Evolutionary conservation across 1,140 invertebrate species (phyloP), one percentile per base, ranked within the genome.

Genomic region (Ditylenchus dipsaci): DNA sequence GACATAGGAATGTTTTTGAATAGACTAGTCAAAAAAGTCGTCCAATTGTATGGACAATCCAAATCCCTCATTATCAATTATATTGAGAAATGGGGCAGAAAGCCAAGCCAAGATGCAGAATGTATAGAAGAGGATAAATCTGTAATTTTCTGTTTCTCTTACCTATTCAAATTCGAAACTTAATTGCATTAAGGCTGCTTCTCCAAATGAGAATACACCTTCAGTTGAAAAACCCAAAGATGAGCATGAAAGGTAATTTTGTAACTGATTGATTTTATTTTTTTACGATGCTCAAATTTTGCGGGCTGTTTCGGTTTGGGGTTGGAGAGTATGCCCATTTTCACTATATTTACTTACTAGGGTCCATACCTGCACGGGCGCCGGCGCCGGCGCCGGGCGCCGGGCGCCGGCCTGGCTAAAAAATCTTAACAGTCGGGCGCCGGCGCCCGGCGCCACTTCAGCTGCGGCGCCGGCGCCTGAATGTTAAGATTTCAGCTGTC

Each of bases 1-100:
- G 72, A 74, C 45, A 76, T 74, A 59, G 72, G 71, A 17, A 69
- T 73, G 60, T 73, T 73, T 58, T 30, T 75, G 42, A 69, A 70
- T 67, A 27, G 67, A 67, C 65, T 65, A 23, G 63, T 63, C 8
- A 63, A 65, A 56, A 26, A 38, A 26, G 19, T 65, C 8, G 57
- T 38, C 3, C 59, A 61, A 33, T 7, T 61, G 26, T 61, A 30
- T 13, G n/a, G n/a, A 21, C 59, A 61, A 61, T 3, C 26, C 3
- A 61, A 53, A 61, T 7, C 8, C 21, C 3, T 13, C 8, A 29
- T 33, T 5, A 5, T n/a, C 1, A 61, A 33, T 23, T 3, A 3
- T 56, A 56, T 56, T 5, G 53, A 56, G 29, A 56, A 56, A 29
- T 9, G 29, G n/a, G 59, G 5, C 29, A 19, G 26, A 61, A 61